These are phyloP conservation scores for Drosophila nikananu DNA, from an alignment of 1,140 invertebrate species.

Conservation along the genomic window DNA sequence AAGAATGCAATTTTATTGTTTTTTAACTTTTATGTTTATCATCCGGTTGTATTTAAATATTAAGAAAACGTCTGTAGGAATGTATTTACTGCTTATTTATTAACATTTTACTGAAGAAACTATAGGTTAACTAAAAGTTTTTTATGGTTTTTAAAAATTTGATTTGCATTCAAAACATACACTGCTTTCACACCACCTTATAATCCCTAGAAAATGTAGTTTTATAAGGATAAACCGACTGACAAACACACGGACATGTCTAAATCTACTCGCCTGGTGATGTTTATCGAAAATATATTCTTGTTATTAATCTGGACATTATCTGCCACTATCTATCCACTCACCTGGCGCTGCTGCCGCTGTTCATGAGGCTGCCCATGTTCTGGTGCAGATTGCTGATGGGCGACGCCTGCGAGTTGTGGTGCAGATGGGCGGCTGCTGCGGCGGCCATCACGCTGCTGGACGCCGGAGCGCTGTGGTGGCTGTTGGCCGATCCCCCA, in stretches of 20 bases:
- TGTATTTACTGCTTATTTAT: too few species aligned
- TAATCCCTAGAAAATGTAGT: not conserved
- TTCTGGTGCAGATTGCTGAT: constrained; percentile 84
- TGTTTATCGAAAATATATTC: not conserved
- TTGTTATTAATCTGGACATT: not conserved
- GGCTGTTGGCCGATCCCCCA: constrained; percentile 34
- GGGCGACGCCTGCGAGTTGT: constrained; percentile 80
- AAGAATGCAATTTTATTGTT: too few species aligned
- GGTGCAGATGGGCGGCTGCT: constrained; percentile 79
- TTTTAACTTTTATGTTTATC: too few species aligned
- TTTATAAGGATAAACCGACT: not conserved
- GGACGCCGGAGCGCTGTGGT: constrained; percentile 59
- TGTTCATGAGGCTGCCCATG: constrained; percentile 85
- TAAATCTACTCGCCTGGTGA: not conserved
- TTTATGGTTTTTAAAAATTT: not conserved
- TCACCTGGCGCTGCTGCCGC: constrained; percentile 83
- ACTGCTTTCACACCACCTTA: not conserved
- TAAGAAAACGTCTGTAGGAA: too few species aligned
- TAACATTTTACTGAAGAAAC: not conserved
- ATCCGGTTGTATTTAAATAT: too few species aligned
- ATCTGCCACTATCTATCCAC: not conserved
- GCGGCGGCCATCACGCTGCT: constrained; percentile 81
- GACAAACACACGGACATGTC: not conserved
- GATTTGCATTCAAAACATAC: not conserved
- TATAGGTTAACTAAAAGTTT: not conserved